These are phyloP conservation scores for Brachypodius melanocephalos DNA, from an alignment of 2,113 vertebrate genomes.

Conservation along the genomic window DNA sequence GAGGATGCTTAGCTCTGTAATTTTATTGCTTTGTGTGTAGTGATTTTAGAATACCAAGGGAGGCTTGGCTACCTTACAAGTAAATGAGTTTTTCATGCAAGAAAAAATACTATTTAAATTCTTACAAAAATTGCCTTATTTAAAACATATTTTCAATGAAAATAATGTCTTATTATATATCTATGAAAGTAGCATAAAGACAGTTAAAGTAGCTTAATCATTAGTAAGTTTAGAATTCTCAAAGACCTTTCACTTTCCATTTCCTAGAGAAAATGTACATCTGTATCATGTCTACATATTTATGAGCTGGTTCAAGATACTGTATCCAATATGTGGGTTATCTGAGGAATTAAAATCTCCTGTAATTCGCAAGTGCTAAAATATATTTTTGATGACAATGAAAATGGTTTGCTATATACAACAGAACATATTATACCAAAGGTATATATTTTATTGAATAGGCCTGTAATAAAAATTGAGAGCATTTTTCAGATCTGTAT, in stretches of 20 bases:
- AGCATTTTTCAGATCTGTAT: constrained; percentile 60
- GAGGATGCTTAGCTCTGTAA: constrained; percentile 50
- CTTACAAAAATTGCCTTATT: constrained; percentile 60
- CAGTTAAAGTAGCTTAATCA: not conserved
- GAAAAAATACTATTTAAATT: constrained; percentile 8
- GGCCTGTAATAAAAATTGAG: constrained; percentile 32
- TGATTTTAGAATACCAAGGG: constrained; percentile 7
- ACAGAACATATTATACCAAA: constrained; percentile 57
- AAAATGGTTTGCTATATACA: constrained; percentile 60
- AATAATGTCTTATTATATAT: constrained; percentile 47
- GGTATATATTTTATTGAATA: constrained; percentile 63
- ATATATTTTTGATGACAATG: constrained; percentile 60
- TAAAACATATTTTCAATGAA: constrained; percentile 60
- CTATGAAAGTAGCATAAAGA: constrained; percentile 31
- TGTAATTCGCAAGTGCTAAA: constrained; percentile 49
- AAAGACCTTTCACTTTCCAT: constrained; percentile 4
- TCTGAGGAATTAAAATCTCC: constrained; percentile 22
- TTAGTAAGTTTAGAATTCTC: constrained; percentile 4
- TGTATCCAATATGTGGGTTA: constrained; percentile 14
- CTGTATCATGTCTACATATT: not conserved
- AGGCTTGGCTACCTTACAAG: not conserved
- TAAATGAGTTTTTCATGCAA: not conserved
- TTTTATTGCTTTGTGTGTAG: constrained; percentile 45
- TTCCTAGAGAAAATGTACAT: not conserved
- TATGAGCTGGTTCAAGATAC: not conserved